phyloP scores from a whole-genome alignment of 2,797 vertebrate genomes.

The Malacoraja senta region DNA sequence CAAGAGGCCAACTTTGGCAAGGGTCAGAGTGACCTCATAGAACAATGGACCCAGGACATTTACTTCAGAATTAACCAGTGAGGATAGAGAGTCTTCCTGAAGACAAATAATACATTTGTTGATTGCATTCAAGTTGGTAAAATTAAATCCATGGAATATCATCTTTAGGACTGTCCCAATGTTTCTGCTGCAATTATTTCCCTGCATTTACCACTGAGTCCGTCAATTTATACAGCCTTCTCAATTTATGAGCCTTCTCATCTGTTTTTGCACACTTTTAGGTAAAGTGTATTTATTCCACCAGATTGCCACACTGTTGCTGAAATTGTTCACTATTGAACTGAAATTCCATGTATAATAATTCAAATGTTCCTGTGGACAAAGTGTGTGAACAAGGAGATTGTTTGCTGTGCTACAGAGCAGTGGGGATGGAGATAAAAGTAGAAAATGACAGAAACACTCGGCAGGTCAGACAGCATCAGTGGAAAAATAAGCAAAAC shows the following conservation, averaged over 20 bases:
- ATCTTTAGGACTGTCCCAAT: background rate
- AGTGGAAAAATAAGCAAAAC: too few relatives aligned
- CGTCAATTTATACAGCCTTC: too few relatives aligned
- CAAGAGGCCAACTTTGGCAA: background rate
- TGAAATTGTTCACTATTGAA: background rate
- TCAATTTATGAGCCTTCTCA: background rate
- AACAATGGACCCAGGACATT: background rate
- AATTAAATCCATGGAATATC: slow-evolving; percentile 9
- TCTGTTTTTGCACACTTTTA: background rate
- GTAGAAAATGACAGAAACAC: too few relatives aligned
- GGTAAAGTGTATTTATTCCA: background rate
- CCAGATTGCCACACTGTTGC: background rate
- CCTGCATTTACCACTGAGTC: background rate
- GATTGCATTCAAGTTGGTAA: background rate
- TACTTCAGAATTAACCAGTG: background rate
- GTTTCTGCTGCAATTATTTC: background rate
- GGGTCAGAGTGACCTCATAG: background rate
- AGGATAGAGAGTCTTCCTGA: background rate
- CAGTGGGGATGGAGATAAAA: background rate
- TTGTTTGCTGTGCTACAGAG: background rate
- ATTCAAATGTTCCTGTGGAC: background rate
- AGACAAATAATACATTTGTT: background rate
- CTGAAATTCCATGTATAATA: background rate
- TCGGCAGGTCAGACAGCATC: too few relatives aligned
- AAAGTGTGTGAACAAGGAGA: background rate